phyloP scores from a whole-genome alignment of 2,888 invertebrate genomes.

The Erebia epiphron region DNA sequence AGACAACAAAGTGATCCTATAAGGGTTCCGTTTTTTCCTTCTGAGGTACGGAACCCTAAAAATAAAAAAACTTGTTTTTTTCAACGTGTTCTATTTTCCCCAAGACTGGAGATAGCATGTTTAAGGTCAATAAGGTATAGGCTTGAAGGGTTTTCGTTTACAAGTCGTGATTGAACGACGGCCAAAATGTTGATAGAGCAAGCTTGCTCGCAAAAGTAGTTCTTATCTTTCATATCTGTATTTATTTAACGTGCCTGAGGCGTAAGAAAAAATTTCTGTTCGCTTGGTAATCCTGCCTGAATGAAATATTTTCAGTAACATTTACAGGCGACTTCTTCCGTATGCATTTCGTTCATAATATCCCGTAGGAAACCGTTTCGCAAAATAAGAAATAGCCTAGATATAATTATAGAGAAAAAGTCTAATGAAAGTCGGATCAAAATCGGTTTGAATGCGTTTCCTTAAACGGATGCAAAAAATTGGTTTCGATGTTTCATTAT shows the following conservation, averaged over 20 bases:
- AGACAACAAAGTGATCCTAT: no score
- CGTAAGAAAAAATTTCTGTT: neutral
- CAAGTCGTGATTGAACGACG: conserved; percentile 6
- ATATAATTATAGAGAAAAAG: no score
- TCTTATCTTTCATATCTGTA: conserved; percentile 4
- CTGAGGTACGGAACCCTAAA: no score
- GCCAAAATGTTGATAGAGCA: conserved; percentile 1
- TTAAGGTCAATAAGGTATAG: neutral
- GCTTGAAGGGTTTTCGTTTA: conserved; percentile 9
- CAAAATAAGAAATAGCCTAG: no score
- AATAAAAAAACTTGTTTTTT: no score
- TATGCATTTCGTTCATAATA: neutral
- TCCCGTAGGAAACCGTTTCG: neutral
- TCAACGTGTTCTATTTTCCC: neutral
- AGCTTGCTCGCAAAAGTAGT: neutral
- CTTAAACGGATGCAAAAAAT: no score
- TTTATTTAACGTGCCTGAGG: conserved; percentile 2
- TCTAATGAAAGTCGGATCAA: no score
- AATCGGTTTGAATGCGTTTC: no score
- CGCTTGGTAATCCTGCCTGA: neutral
- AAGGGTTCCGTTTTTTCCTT: no score
- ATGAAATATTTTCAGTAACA: neutral
- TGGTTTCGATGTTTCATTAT: no score
- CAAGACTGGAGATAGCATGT: neutral
- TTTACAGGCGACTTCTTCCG: neutral